Percentiles rank a stretch among this genome's conserved stretches.
These are phyloP conservation scores for Eutrigla gurnardus DNA, from an alignment of 2,797 vertebrate species.

Conservation along the genomic window DNA sequence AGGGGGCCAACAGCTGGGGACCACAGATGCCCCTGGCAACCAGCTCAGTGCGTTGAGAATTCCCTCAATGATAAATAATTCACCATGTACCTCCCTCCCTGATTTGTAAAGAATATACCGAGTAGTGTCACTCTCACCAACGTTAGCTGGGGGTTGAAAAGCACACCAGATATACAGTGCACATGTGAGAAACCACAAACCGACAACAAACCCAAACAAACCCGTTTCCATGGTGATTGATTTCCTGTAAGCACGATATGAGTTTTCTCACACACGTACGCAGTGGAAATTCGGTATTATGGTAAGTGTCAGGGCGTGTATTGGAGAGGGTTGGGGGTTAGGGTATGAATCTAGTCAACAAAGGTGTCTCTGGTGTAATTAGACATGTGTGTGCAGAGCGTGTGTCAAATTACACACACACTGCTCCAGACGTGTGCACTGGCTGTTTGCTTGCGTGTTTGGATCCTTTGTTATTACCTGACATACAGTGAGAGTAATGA, in stretches of 20 bases:
- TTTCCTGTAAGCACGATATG: slow-evolving; percentile 19
- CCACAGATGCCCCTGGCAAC: slow-evolving; percentile 52
- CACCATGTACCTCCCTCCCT: slow-evolving; percentile 40
- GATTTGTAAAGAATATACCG: slow-evolving; percentile 29
- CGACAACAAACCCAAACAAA: slow-evolving; percentile 43
- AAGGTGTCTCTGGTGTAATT: background rate
- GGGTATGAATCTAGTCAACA: slow-evolving; percentile 10
- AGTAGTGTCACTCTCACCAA: slow-evolving; percentile 8
- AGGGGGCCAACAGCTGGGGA: slow-evolving; percentile 28
- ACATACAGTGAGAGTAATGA: slow-evolving; percentile 4
- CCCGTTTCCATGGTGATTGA: slow-evolving; percentile 25
- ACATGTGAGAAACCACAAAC: slow-evolving; percentile 28
- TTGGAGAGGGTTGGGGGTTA: background rate
- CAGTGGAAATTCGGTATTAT: slow-evolving; percentile 15
- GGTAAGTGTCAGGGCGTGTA: background rate
- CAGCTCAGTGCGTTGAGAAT: slow-evolving; percentile 44
- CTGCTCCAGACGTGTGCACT: background rate
- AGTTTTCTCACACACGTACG: background rate
- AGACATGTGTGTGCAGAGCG: background rate
- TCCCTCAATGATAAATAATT: slow-evolving; percentile 56
- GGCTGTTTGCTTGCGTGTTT: background rate
- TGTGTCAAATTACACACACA: slow-evolving; percentile 35
- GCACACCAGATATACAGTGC: background rate
- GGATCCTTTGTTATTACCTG: slow-evolving; percentile 31
- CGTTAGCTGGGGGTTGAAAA: background rate